Evolutionary conservation across 1,140 invertebrate species (phyloP).

Genomic region (Drosophila nigromelanica): DNA sequence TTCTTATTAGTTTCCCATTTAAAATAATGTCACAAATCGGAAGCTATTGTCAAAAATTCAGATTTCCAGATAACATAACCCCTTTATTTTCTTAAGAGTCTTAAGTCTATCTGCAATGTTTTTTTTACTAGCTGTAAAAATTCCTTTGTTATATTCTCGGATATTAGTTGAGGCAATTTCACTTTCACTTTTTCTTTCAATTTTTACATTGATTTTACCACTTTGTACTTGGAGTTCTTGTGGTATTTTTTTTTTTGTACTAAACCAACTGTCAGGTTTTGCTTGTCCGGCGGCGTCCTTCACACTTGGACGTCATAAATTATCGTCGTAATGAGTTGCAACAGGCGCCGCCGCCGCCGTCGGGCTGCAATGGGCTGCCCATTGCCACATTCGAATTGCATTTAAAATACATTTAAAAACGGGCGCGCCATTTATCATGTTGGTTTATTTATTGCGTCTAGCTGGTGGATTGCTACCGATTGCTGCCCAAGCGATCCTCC

Average conservation of each 20-base stretch:
- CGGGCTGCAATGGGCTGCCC: conserved; percentile 40
- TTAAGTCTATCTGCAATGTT: too few relatives aligned
- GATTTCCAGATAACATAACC: too few relatives aligned
- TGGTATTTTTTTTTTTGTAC: conserved; percentile 7
- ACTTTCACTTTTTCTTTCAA: background rate
- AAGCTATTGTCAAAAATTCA: too few relatives aligned
- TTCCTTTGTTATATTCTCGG: background rate
- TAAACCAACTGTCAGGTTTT: conserved; percentile 39
- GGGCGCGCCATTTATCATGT: conserved; percentile 74
- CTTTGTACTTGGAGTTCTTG: conserved; percentile 20
- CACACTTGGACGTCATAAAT: conserved; percentile 76
- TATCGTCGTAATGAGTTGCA: conserved; percentile 74
- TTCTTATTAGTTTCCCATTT: too few relatives aligned
- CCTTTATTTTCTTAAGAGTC: too few relatives aligned
- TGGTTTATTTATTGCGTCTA: conserved; percentile 77
- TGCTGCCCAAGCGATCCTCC: conserved; percentile 29
- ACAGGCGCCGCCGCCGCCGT: conserved; percentile 60
- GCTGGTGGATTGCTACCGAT: conserved; percentile 49
- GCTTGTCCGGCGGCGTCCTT: conserved; percentile 63
- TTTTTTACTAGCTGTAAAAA: too few relatives aligned
- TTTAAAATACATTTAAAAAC: conserved; percentile 82
- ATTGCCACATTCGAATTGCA: conserved; percentile 74
- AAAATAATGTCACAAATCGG: too few relatives aligned
- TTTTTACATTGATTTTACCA: conserved; percentile 33
- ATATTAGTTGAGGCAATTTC: background rate